These are phyloP conservation scores for Dendropsophus ebraccatus DNA, from an alignment of 2,113 vertebrate species.

Conservation along the genomic window DNA sequence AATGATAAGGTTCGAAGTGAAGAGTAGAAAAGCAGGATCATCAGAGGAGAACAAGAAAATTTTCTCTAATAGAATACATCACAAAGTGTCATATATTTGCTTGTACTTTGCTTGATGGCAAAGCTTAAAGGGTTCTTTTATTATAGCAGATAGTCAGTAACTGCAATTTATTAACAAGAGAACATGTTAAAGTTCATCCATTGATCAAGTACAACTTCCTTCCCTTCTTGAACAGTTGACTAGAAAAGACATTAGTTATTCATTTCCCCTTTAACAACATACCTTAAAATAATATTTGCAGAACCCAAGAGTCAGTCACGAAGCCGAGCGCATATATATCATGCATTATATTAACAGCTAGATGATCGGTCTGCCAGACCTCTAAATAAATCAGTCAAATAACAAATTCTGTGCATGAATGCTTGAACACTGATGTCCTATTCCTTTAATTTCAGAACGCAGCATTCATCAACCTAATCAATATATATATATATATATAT, in stretches of 20 bases:
- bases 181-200: too few relatives aligned
- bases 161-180: too few relatives aligned
- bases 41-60: too few relatives aligned
- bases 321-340: not conserved
- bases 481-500: conserved; percentile 10
- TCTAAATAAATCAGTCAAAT: conserved; percentile 28
- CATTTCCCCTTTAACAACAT: conserved; percentile 8
- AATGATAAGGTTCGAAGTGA: too few relatives aligned
- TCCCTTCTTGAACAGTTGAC: not conserved
- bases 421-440: conserved; percentile 25
- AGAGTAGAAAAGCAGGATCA: too few relatives aligned
- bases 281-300: not conserved
- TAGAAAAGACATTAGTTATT: not conserved
- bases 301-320: not conserved
- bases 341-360: conserved; percentile 21
- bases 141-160: too few relatives aligned
- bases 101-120: too few relatives aligned
- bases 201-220: not conserved
- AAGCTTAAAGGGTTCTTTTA: too few relatives aligned
- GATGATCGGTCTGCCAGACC: conserved; percentile 13
- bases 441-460: conserved; percentile 5
- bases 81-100: too few relatives aligned
- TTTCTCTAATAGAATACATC: too few relatives aligned
- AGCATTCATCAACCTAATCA: conserved; percentile 34
- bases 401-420: conserved; percentile 36